A percentile compares a stretch with the other conserved stretches of the same genome.
These are phyloP conservation scores for Cheilosia grossa DNA, from an alignment of 2,888 invertebrate species.

Conservation along the genomic window DNA sequence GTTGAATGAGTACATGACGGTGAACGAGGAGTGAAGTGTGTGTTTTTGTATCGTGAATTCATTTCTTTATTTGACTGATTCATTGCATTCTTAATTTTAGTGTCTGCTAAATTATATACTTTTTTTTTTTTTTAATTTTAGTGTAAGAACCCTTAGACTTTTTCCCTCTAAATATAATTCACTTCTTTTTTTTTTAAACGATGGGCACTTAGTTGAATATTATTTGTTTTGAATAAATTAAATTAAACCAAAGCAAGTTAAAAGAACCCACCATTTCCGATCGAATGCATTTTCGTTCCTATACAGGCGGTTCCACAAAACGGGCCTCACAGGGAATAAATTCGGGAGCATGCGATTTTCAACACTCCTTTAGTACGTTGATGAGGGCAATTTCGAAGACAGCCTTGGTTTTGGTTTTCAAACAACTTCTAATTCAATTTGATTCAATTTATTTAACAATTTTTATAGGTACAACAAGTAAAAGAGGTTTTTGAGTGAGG, in stretches of 20 bases:
- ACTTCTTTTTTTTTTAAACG: background rate
- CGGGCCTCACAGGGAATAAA: no score
- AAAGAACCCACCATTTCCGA: background rate
- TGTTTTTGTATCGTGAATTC: slow-evolving; percentile 34
- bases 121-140: slow-evolving; percentile 8
- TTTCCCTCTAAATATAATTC: slow-evolving; percentile 13
- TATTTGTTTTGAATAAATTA: background rate
- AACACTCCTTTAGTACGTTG: no score
- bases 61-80: slow-evolving; percentile 35
- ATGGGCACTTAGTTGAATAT: slow-evolving; percentile 20
- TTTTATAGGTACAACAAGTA: no score
- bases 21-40: slow-evolving; percentile 12
- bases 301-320: no score
- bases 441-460: no score
- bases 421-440: no score
- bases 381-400: no score
- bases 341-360: no score
- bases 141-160: slow-evolving; percentile 8
- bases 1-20: slow-evolving; percentile 21
- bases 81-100: slow-evolving; percentile 38
- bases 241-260: background rate
- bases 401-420: no score
- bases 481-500: no score
- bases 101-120: background rate
- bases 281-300: no score